These are phyloP conservation scores for Cheilosia grossa DNA, from an alignment of 2,888 invertebrate species.

Conservation along the genomic window DNA sequence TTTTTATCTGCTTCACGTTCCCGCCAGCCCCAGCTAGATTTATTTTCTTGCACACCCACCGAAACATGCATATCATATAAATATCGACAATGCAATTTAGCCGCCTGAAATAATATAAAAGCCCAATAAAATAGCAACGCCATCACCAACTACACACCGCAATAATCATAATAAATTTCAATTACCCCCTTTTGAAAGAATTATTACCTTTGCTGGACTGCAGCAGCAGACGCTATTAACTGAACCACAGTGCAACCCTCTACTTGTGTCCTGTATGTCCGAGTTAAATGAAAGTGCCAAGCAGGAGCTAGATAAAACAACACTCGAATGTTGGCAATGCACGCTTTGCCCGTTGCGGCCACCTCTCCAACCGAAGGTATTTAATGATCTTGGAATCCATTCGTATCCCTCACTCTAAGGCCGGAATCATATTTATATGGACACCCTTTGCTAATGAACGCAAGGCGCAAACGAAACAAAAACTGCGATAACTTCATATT, in stretches of 20 bases:
- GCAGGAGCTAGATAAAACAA: conserved; percentile 27
- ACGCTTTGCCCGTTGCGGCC: not conserved
- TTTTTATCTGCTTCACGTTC: not conserved
- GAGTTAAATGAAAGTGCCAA: conserved; percentile 25
- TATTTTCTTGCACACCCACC: not conserved
- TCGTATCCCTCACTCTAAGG: not conserved
- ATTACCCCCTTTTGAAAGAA: conserved; percentile 79
- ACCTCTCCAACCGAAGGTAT: conserved; percentile 12
- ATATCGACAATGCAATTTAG: conserved; percentile 52
- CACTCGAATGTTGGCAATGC: conserved; percentile 12
- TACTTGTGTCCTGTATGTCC: conserved; percentile 15
- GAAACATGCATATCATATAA: conserved; percentile 11
- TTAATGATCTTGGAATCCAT: conserved; percentile 7
- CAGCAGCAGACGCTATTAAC: conserved; percentile 12
- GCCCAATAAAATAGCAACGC: conserved; percentile 50
- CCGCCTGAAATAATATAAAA: conserved; percentile 45
- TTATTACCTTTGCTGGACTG: conserved; percentile 65
- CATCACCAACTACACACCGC: conserved; percentile 74
- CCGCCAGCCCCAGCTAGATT: not conserved
- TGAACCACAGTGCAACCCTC: conserved; percentile 44
- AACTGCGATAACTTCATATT: conserved; percentile 31
- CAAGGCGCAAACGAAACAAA: conserved; percentile 28
- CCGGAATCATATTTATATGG: conserved; percentile 18
- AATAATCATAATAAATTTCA: conserved; percentile 83
- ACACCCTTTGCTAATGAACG: conserved; percentile 43